Conservation (phyloP, 1,140 invertebrate genomes). For the Zelostemma sp. region DNA sequence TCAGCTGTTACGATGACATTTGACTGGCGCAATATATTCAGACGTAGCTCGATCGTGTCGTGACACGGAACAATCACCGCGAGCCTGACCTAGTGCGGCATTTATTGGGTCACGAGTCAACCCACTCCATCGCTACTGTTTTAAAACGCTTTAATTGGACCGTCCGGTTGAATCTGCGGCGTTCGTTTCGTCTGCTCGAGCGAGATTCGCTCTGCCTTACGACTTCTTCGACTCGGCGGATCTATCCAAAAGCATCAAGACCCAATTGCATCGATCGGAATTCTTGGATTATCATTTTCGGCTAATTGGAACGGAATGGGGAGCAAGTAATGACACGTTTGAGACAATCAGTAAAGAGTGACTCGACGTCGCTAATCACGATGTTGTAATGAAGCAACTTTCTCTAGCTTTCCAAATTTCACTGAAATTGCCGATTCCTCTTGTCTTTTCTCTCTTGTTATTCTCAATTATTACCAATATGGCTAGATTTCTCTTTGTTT, state of each 20-base stretch:
- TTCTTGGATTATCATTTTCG: too few species aligned
- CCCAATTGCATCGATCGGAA: too few species aligned
- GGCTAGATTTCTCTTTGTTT: background rate
- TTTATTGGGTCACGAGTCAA: conserved; percentile 6
- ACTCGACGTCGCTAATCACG: too few species aligned
- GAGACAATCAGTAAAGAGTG: too few species aligned
- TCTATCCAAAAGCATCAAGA: too few species aligned
- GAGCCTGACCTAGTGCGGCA: conserved; percentile 1
- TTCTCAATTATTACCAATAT: background rate
- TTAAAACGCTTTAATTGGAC: conserved; percentile 4
- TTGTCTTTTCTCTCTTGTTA: background rate
- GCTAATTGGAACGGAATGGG: too few species aligned
- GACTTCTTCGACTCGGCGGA: too few species aligned
- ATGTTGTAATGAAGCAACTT: background rate
- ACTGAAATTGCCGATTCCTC: background rate
- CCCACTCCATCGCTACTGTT: background rate
- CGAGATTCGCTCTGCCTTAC: too few species aligned
- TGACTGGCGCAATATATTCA: background rate
- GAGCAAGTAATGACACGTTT: too few species aligned
- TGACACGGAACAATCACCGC: background rate
- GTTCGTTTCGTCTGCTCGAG: background rate
- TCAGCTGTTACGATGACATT: too few species aligned
- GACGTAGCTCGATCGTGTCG: background rate
- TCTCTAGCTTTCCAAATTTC: background rate
- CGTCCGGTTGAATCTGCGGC: background rate